Percentiles rank a stretch among this genome's conserved stretches.
Evolutionary conservation across 2,888 invertebrate genomes (phyloP).

Genomic region (Sinelater perroti): DNA sequence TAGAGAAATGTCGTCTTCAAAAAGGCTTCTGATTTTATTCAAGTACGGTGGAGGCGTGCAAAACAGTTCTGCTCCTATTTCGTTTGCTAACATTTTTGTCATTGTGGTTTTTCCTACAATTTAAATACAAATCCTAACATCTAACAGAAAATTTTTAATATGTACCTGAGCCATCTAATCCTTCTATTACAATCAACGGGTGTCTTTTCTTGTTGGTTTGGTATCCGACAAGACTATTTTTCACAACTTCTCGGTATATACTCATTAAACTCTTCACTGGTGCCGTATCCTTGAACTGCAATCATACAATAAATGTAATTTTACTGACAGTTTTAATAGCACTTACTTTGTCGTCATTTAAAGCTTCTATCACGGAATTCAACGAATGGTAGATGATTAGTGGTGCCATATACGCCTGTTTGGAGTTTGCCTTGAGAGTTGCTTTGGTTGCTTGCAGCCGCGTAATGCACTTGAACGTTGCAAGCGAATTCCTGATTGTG

Average conservation of each 20-base stretch:
- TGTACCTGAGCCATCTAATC: constrained; percentile 61
- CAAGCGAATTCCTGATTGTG: too few species aligned
- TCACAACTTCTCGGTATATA: constrained; percentile 47
- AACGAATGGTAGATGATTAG: constrained; percentile 43
- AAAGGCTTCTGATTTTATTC: constrained; percentile 52
- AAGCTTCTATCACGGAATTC: constrained; percentile 41
- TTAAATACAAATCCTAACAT: constrained; percentile 1
- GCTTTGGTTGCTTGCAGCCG: too few species aligned
- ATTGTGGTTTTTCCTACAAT: constrained; percentile 59
- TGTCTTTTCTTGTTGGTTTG: constrained; percentile 44
- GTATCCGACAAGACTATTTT: constrained; percentile 27
- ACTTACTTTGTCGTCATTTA: constrained; percentile 44
- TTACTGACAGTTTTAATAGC: neutral
- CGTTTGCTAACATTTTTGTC: constrained; percentile 53
- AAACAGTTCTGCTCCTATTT: constrained; percentile 51
- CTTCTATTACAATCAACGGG: constrained; percentile 62
- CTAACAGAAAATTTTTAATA: constrained; percentile 3
- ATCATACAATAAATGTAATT: constrained; percentile 14
- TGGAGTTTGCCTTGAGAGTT: too few species aligned
- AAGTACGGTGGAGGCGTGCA: constrained; percentile 59
- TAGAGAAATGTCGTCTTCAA: constrained; percentile 53
- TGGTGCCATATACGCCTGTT: neutral
- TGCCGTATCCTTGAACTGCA: constrained; percentile 45
- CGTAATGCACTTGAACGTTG: too few species aligned
- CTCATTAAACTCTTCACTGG: constrained; percentile 49